phyloP scores from a whole-genome alignment of 2,113 vertebrate species.

The Bos taurus region ARS-UCD2.0 NC_037342.1:83593001-83593500 shows the following conservation, averaged over 20 bases:
- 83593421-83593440: background rate
- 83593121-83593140: background rate
- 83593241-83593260: background rate
- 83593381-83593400: background rate
- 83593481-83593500: too few species aligned
- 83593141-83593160: background rate
- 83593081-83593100: background rate
- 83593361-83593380: background rate
- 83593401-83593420: too few species aligned
- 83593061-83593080: background rate
- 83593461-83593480: background rate
- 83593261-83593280: rapidly evolving
- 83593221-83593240: background rate
- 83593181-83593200: background rate
- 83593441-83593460: background rate
- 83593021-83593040: background rate
- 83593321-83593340: background rate
- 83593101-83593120: background rate
- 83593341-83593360: background rate
- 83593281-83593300: background rate
- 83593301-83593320: background rate
- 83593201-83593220: background rate
- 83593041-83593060: background rate
- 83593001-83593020: background rate
- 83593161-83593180: background rate